Percentiles rank a stretch among this genome's conserved stretches.
Conservation (phyloP, 2,888 invertebrate species). For the Sipha maydis region DNA sequence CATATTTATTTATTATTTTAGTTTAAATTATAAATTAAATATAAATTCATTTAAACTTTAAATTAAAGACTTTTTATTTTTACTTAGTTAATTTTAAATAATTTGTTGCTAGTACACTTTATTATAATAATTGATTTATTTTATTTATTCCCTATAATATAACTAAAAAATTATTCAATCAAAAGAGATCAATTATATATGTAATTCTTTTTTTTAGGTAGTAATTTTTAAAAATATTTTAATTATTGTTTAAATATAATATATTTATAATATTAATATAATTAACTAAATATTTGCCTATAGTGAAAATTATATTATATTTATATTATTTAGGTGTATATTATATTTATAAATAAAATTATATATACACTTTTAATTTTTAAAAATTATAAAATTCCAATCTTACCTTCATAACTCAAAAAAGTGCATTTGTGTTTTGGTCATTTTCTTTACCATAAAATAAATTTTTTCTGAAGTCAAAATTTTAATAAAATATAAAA, state of each 20-base stretch:
- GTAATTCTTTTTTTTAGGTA: no score
- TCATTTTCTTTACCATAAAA: background rate
- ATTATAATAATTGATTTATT: background rate
- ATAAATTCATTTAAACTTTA: no score
- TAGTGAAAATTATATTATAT: no score
- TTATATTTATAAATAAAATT: no score
- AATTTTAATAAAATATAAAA: background rate
- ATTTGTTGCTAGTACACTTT: background rate
- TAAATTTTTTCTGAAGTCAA: background rate
- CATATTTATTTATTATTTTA: background rate
- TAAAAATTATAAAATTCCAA: background rate
- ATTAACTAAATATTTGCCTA: no score
- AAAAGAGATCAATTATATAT: background rate
- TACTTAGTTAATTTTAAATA: background rate
- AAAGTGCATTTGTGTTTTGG: background rate
- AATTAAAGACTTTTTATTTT: background rate
- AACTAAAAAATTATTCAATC: background rate
- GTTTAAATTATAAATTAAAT: no score
- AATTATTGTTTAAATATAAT: no score
- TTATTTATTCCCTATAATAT: background rate
- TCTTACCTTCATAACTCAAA: conserved; percentile 54
- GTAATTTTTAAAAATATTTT: no score
- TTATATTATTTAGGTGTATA: no score
- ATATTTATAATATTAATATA: no score
- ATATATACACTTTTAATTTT: no score